Evolutionary conservation across 2,888 invertebrate species (phyloP), one percentile per base, ranked within the genome.

Genomic region (Escarpia spicata): DNA sequence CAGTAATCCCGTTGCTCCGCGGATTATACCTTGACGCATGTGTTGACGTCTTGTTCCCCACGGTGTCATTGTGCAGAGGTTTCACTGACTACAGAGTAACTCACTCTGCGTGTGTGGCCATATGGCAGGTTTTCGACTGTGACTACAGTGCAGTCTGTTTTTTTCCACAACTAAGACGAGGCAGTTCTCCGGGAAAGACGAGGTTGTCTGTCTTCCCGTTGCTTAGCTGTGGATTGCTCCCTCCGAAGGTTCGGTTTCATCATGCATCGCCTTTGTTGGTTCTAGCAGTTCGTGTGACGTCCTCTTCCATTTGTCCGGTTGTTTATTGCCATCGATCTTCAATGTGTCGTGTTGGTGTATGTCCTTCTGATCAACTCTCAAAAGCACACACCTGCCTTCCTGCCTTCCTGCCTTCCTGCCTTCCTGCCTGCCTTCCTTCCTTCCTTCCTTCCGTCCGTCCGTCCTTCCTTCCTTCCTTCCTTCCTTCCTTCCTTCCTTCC

Each of bases 401-500:
- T 92, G 6, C 93, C 89, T 93, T 37, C 92, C 90, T 90, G 2
- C 45, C 93, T 91, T 93, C 92, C 92, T 45, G 44, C 89, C 92
- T 93, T 60, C 91, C 91, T 93, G 92, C 91, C 91, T 93, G 91
- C 92, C 93, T 93, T 91, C 92, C 58, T 58, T 45, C 45, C 45
- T 0, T 9, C 45, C 45, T 0, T 45, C 45, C 45, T 0, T 9
- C 45, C 45, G 6, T 45, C 45, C 10, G 6, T 9, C 45, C 45
- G 6, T 45, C 45, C 45, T 0, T 9, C 92, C 92, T 90, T 93
- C 92, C 93, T 89, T 92, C 92, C 93, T 90, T 93, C 92, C 60
- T 92, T 92, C 92, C 91, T 90, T 93, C 93, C 92, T 92, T 92
- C 92, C 92, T 92, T 90, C 93, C 93, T 90, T 92, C 92, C 94